These are phyloP conservation scores for Orientallactaga bullata DNA, from an alignment of 2,113 vertebrate genomes.

Conservation along the genomic window DNA sequence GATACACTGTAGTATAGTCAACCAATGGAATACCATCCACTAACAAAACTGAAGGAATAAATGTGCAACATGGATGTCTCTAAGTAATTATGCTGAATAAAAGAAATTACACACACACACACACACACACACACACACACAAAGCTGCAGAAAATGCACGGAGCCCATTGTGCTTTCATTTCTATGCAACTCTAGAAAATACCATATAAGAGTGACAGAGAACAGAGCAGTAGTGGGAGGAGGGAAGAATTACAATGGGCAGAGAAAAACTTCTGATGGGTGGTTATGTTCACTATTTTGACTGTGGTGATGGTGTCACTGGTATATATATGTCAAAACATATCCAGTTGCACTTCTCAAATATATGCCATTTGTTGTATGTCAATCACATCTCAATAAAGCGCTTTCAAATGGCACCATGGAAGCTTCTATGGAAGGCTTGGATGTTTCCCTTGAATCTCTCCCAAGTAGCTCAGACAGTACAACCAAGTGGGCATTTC, in stretches of 20 bases:
- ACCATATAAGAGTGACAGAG: not conserved
- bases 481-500: not conserved
- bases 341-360: not conserved
- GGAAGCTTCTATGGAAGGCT: not conserved
- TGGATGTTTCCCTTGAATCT: not conserved
- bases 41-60: constrained; percentile 44
- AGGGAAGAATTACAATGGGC: not conserved
- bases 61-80: not conserved
- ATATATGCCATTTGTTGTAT: not conserved
- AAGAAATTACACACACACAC: not conserved
- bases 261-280: not conserved
- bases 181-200: not conserved
- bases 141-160: not conserved
- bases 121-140: too few relatives aligned
- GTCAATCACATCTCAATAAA: not conserved
- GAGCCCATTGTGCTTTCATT: not conserved
- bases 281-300: not conserved
- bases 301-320: not conserved
- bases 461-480: not conserved
- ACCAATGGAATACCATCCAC: not conserved
- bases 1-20: not conserved
- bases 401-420: not conserved
- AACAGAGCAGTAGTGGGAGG: not conserved
- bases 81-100: not conserved
- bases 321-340: not conserved